Evolutionary conservation across 2,113 vertebrate species (phyloP).

Genomic region (Pelusios castaneus): DNA sequence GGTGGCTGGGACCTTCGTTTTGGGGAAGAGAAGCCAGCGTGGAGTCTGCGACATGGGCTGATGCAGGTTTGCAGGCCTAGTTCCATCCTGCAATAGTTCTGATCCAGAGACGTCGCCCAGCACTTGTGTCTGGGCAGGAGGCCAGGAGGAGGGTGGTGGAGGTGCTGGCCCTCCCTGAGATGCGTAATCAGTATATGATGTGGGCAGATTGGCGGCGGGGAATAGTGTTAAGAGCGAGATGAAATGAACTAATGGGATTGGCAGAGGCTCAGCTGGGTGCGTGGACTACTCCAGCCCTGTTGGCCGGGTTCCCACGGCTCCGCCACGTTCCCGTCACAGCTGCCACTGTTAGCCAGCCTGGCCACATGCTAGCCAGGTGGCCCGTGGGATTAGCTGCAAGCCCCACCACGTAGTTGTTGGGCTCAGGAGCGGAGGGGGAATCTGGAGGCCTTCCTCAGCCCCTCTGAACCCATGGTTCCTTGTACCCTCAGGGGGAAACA

Average conservation of each 20-base stretch:
- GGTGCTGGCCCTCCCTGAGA: no score
- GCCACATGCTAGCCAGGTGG: neutral
- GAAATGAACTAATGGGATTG: neutral
- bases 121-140: neutral
- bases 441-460: no score
- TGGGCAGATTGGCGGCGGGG: neutral
- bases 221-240: neutral
- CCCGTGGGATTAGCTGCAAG: neutral
- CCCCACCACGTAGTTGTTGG: no score
- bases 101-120: no score
- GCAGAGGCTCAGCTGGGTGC: neutral
- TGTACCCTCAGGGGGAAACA: no score
- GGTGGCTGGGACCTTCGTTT: neutral
- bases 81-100: no score
- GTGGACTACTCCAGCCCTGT: neutral
- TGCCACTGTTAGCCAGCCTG: neutral
- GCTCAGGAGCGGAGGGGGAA: neutral
- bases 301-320: no score
- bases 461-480: no score
- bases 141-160: no score
- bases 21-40: neutral
- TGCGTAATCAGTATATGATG: neutral
- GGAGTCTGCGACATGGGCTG: no score
- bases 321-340: neutral
- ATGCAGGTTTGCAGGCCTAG: no score